Percentiles rank a stretch among this genome's conserved stretches.
These are phyloP conservation scores for Macaria liturata DNA, from an alignment of 2,888 invertebrate species.

Conservation along the genomic window DNA sequence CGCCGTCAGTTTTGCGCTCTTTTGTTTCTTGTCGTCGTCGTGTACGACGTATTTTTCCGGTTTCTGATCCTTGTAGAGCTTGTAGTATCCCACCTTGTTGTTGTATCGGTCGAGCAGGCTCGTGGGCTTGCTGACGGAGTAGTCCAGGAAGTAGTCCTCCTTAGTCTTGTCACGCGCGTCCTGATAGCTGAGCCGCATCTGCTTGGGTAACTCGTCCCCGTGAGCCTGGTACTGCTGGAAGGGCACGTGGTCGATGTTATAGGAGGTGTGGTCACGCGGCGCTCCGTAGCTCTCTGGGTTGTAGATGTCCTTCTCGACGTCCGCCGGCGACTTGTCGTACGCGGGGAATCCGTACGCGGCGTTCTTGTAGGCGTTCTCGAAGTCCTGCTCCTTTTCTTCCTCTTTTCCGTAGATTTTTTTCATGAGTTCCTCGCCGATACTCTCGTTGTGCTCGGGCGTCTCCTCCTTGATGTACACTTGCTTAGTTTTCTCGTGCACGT, in stretches of 20 bases:
- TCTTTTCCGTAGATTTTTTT: conserved; percentile 60
- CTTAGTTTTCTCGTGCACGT: conserved; percentile 64
- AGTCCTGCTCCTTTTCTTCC: conserved; percentile 72
- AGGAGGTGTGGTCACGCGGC: conserved; percentile 51
- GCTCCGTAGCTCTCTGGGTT: conserved; percentile 62
- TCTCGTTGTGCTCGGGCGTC: conserved; percentile 58
- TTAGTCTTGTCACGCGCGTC: conserved; percentile 64
- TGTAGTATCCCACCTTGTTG: conserved; percentile 67
- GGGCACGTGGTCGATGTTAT: conserved; percentile 56
- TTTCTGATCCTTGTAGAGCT: conserved; percentile 61
- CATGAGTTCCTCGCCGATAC: conserved; percentile 56
- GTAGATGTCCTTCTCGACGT: conserved; percentile 65
- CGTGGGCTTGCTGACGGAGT: conserved; percentile 64
- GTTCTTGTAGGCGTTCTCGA: conserved; percentile 72
- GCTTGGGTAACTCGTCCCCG: conserved; percentile 64
- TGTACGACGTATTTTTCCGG: conserved; percentile 52
- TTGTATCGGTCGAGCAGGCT: conserved; percentile 58
- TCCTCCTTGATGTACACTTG: conserved; percentile 64
- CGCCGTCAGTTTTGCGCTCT: conserved; percentile 56
- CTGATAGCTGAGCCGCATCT: conserved; percentile 61
- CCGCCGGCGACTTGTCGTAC: conserved; percentile 49
- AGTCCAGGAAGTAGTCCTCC: conserved; percentile 67
- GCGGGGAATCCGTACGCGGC: conserved; percentile 73
- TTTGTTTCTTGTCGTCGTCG: conserved; percentile 48
- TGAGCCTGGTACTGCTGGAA: conserved; percentile 66